These are phyloP conservation scores for Hylyphantes graminicola DNA, from an alignment of 1,140 invertebrate genomes.

Conservation along the genomic window DNA sequence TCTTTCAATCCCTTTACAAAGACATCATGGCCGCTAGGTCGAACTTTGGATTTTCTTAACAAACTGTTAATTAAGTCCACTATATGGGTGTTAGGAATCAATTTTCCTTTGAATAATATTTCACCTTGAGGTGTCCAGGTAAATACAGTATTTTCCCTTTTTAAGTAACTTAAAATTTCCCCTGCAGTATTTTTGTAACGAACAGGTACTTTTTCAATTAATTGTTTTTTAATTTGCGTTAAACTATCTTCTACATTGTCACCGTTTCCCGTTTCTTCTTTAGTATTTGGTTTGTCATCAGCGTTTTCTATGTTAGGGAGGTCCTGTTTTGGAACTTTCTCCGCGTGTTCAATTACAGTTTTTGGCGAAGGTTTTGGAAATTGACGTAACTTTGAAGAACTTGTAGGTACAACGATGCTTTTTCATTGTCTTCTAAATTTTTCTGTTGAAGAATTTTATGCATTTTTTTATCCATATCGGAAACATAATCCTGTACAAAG, in stretches of 20 bases:
- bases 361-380: neutral
- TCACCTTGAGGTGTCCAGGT: neutral
- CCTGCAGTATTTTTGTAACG: neutral
- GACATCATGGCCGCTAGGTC: too few relatives aligned
- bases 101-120: neutral
- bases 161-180: neutral
- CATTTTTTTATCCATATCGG: neutral
- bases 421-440: neutral
- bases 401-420: constrained; percentile 2
- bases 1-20: neutral
- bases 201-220: neutral
- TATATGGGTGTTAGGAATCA: neutral
- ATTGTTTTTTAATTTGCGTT: neutral
- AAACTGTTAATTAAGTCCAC: neutral
- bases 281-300: neutral
- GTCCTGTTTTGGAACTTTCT: too few relatives aligned
- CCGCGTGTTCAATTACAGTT: too few relatives aligned
- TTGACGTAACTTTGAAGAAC: constrained; percentile 19
- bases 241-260: neutral
- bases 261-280: neutral
- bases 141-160: neutral
- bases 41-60: neutral
- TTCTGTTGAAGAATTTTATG: neutral
- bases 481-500: neutral
- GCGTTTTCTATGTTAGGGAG: too few relatives aligned